Conservation (phyloP, 2,113 vertebrate genomes). For the Mastomys coucha region DNA sequence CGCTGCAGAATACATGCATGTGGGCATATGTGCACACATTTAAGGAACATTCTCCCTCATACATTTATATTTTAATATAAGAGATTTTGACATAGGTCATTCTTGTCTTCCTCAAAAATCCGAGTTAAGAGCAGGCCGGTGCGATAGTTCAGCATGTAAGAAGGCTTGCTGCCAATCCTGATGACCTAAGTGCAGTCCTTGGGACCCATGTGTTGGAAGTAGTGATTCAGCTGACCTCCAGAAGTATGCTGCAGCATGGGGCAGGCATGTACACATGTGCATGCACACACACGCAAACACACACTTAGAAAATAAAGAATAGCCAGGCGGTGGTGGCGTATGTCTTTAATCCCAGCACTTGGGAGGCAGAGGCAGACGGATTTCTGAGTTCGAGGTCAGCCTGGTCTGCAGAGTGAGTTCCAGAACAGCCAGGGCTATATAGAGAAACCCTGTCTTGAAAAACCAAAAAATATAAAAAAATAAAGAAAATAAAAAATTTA, state of each 20-base stretch:
- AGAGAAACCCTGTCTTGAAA: no score
- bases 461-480: no score
- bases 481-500: background rate
- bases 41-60: background rate
- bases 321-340: no score
- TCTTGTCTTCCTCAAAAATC: conserved; percentile 50
- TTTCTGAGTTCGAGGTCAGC: no score
- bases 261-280: background rate
- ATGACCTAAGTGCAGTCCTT: background rate
- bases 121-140: background rate
- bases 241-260: no score
- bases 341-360: no score
- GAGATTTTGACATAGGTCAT: conserved; percentile 40
- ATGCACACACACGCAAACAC: background rate
- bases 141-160: background rate
- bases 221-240: background rate
- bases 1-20: conserved; percentile 41
- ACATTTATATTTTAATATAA: conserved; percentile 51
- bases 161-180: background rate
- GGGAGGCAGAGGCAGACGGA: no score
- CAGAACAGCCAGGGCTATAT: no score
- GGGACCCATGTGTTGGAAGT: background rate
- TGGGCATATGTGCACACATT: background rate
- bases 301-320: background rate
- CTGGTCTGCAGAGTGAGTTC: no score